Conservation (phyloP, 1,140 invertebrate species). For the Ostrea denselamellosa region DNA sequence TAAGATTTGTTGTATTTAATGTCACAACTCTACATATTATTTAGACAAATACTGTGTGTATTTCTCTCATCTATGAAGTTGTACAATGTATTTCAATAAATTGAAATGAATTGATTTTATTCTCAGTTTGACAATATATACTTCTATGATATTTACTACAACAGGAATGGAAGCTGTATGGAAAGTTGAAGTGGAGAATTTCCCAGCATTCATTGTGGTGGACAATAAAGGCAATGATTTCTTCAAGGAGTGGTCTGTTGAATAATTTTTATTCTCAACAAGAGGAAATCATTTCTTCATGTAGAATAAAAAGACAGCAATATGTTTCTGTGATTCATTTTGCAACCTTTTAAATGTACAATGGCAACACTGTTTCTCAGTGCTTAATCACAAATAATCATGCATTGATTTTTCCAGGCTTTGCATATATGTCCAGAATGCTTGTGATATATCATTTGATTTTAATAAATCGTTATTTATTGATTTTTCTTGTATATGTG, state of each 20-base stretch:
- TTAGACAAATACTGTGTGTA: no score
- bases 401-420: not conserved
- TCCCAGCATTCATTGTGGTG: conserved; percentile 80
- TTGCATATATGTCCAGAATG: not conserved
- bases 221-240: conserved; percentile 80
- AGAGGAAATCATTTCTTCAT: not conserved
- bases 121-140: no score
- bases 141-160: conserved; percentile 28
- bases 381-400: not conserved
- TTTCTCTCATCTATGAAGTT: no score
- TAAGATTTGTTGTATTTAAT: conserved; percentile 53
- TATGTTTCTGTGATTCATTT: not conserved
- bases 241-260: conserved; percentile 79
- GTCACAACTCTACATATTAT: no score
- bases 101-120: no score
- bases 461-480: conserved; percentile 18
- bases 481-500: not conserved
- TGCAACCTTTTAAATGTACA: not conserved
- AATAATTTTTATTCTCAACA: conserved; percentile 57
- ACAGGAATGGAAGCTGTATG: conserved; percentile 80
- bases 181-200: conserved; percentile 78
- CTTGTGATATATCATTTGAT: not conserved
- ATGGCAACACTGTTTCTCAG: not conserved
- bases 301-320: not conserved
- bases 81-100: no score